Percentiles rank a stretch among this genome's conserved stretches.
phyloP scores from a whole-genome alignment of 2,113 vertebrate genomes.

The Scomber colias region DNA sequence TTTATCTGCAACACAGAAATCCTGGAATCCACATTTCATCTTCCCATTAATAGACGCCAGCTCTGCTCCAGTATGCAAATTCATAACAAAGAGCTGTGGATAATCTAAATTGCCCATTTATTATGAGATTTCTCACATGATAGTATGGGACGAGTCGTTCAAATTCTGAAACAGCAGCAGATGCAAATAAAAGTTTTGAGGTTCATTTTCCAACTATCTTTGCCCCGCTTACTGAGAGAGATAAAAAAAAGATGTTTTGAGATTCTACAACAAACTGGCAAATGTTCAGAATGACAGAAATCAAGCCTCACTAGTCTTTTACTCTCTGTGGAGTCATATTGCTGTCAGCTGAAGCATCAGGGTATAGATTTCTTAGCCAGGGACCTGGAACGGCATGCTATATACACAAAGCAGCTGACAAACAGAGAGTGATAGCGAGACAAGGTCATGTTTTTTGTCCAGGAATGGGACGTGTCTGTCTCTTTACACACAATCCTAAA shows the following conservation, averaged over 20 bases:
- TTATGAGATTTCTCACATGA: constrained; percentile 50
- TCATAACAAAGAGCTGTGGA: constrained; percentile 25
- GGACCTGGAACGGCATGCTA: constrained; percentile 37
- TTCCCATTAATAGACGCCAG: constrained; percentile 43
- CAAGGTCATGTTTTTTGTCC: constrained; percentile 59
- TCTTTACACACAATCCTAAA: constrained; percentile 35
- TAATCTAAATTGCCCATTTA: constrained; percentile 63
- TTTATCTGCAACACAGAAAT: constrained; percentile 53
- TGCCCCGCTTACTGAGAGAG: background rate
- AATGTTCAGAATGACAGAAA: constrained; percentile 27
- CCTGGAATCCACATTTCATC: constrained; percentile 46
- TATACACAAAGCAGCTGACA: constrained; percentile 55
- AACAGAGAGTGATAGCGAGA: constrained; percentile 45
- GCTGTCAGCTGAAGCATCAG: constrained; percentile 21
- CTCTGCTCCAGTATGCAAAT: constrained; percentile 49
- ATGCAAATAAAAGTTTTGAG: constrained; percentile 10
- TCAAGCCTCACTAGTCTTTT: constrained; percentile 6
- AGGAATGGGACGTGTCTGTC: constrained; percentile 9
- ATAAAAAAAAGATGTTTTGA: background rate
- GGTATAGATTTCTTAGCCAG: constrained; percentile 34
- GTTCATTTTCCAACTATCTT: constrained; percentile 6
- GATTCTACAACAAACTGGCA: constrained; percentile 13
- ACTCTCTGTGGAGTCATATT: constrained; percentile 9
- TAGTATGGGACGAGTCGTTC: background rate
- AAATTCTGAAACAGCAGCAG: background rate